Percentiles rank a stretch among this genome's conserved stretches.
These are phyloP conservation scores for Todiramphus chloris DNA, from an alignment of 2,113 vertebrate species.

Conservation along the genomic window DNA sequence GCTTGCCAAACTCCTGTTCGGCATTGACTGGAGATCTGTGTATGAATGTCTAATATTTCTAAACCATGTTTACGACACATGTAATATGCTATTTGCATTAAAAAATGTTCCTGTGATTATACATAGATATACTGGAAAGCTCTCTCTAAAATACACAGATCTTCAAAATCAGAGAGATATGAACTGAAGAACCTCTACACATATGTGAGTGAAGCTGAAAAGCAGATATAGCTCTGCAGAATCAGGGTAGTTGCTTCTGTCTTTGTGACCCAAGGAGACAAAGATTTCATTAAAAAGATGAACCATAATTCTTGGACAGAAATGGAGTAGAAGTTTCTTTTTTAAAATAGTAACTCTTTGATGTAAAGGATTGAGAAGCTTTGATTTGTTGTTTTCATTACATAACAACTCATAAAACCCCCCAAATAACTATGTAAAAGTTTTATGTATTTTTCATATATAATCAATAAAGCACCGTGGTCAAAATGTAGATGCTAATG, in stretches of 20 bases:
- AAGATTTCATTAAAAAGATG: not conserved
- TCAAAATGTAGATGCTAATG: not conserved
- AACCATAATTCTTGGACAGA: not conserved
- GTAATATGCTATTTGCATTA: fast-evolving
- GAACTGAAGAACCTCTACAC: not conserved
- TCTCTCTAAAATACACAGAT: not conserved
- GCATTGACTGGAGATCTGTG: fast-evolving
- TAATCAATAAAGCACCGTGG: not conserved
- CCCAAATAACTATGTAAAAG: not conserved
- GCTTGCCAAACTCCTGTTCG: fast-evolving
- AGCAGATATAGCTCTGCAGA: not conserved
- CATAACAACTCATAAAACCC: not conserved
- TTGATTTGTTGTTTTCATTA: not conserved
- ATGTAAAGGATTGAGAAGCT: not conserved
- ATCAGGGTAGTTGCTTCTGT: not conserved
- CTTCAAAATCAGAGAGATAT: not conserved
- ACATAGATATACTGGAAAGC: not conserved
- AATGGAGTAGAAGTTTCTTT: not conserved
- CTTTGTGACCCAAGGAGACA: not conserved
- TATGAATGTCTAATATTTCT: not conserved
- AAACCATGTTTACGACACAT: not conserved
- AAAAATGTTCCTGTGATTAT: not conserved
- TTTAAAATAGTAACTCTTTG: not conserved
- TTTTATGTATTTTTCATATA: not conserved
- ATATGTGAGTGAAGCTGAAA: not conserved